Evolutionary conservation across 2,113 vertebrate genomes (phyloP).

Genomic region (Callipepla californica): DNA sequence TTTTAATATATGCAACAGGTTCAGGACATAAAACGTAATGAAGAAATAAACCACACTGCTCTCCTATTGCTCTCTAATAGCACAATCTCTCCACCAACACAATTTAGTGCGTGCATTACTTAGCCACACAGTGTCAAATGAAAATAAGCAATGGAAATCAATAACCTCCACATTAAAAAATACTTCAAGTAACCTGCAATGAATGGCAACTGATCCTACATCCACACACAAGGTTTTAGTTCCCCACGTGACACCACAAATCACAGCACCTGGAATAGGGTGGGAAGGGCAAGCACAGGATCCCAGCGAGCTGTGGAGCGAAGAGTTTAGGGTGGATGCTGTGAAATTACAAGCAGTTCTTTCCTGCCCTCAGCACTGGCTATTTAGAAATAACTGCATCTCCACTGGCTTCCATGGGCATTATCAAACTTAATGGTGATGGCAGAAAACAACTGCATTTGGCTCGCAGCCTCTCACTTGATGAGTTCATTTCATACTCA

Average conservation of each 20-base stretch:
- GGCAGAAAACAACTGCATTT: not conserved
- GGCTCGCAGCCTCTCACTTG: not conserved
- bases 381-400: not conserved
- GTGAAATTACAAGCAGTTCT: not conserved
- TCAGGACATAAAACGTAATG: not conserved
- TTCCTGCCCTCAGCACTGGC: not conserved
- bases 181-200: not conserved
- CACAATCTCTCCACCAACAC: not conserved
- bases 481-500: not conserved
- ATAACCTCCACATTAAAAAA: not conserved
- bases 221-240: not conserved
- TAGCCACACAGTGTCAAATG: not conserved
- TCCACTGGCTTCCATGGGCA: not conserved
- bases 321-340: not conserved
- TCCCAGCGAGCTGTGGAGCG: not conserved
- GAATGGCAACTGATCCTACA: not conserved
- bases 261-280: not conserved
- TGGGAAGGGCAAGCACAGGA: not conserved
- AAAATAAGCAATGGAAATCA: not conserved
- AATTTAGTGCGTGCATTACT: not conserved
- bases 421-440: not conserved
- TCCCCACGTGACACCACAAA: not conserved
- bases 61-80: not conserved
- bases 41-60: not conserved
- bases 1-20: not conserved